Evolutionary conservation across 2,113 vertebrate species (phyloP).

Genomic region (Dicrurus megarhynchus): DNA sequence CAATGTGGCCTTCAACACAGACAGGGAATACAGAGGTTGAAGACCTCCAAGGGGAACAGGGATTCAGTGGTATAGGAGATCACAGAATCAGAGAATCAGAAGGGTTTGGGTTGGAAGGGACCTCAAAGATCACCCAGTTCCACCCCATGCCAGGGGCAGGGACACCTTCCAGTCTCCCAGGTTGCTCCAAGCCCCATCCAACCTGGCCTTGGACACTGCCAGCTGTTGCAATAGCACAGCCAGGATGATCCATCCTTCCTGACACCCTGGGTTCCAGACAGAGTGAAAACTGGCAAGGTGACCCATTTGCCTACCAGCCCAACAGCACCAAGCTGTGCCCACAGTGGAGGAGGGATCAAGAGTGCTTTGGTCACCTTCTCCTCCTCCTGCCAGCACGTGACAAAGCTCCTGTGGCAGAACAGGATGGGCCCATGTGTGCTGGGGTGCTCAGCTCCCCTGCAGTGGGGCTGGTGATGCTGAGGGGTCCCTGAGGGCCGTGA

Average conservation of each 20-base stretch:
- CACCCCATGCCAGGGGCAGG: no score
- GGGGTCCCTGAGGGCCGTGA: neutral
- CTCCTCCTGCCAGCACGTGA: neutral
- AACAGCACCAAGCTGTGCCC: neutral
- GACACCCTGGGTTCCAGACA: neutral
- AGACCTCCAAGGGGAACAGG: neutral
- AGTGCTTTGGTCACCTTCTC: neutral
- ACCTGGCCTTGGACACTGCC: no score
- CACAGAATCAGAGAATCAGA: neutral
- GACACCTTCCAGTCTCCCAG: no score
- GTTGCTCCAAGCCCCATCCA: no score
- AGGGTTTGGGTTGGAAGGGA: no score
- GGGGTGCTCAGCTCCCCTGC: neutral
- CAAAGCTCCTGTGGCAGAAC: neutral
- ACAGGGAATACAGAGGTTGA: neutral
- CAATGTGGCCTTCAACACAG: accelerated
- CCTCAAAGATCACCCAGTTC: no score
- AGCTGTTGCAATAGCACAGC: neutral
- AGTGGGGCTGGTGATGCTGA: neutral
- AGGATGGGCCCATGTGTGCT: accelerated
- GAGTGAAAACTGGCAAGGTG: neutral
- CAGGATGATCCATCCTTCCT: neutral
- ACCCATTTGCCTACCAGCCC: neutral
- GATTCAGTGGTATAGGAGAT: neutral
- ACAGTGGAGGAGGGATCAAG: neutral